These are phyloP conservation scores for Pachyramphus minor DNA, from an alignment of 2,113 vertebrate genomes.

Conservation along the genomic window DNA sequence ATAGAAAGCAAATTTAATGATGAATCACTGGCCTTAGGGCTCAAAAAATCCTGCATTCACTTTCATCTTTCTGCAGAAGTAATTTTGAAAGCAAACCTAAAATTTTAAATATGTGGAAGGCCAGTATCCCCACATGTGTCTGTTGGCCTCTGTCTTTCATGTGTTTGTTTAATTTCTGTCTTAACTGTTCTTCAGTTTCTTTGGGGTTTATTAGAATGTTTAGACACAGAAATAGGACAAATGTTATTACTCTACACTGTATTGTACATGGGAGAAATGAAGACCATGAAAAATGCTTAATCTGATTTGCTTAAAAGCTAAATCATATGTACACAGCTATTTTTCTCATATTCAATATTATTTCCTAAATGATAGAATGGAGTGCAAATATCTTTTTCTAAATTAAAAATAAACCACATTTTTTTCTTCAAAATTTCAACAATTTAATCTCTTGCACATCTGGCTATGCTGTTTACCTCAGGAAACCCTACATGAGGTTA, in stretches of 20 bases:
- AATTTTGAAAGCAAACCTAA: neutral
- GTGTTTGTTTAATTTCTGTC: neutral
- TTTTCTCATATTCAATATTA: neutral
- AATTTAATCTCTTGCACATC: neutral
- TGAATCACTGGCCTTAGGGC: neutral
- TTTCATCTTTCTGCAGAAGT: neutral
- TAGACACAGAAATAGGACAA: neutral
- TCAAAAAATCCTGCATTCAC: neutral
- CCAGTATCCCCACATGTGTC: neutral
- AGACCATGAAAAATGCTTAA: neutral
- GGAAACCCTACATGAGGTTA: neutral
- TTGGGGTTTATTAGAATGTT: neutral
- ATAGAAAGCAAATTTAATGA: neutral
- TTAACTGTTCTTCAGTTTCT: neutral
- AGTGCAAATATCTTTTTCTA: neutral
- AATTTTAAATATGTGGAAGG: neutral
- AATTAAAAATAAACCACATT: neutral
- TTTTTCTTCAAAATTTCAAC: neutral
- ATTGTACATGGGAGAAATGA: neutral
- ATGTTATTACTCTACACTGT: rapidly evolving
- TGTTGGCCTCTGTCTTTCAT: neutral
- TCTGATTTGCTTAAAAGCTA: neutral
- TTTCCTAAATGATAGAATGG: neutral
- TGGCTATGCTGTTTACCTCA: neutral
- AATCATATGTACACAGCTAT: neutral